phyloP scores from a whole-genome alignment of 2,797 vertebrate species.

The Rhinichthys osculus region DNA sequence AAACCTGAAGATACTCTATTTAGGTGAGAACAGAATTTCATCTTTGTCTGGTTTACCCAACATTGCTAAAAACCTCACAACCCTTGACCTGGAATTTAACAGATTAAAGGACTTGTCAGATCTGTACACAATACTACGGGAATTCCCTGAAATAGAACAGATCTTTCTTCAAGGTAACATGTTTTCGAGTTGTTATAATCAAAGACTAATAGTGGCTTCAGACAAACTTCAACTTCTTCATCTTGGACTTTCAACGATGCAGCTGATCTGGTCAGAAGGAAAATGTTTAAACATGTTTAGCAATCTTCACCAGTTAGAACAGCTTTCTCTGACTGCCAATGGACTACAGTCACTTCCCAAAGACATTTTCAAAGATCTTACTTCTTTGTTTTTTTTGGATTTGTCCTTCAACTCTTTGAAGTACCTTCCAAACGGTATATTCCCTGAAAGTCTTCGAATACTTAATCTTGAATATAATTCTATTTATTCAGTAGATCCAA shows the following conservation, averaged over 20 bases:
- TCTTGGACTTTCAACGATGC: constrained; percentile 78
- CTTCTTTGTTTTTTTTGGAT: constrained; percentile 76
- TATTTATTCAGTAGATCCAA: constrained; percentile 80
- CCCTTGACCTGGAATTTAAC: constrained; percentile 79
- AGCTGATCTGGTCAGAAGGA: constrained; percentile 75
- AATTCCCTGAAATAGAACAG: constrained; percentile 63
- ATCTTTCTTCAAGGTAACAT: constrained; percentile 78
- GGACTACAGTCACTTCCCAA: constrained; percentile 78
- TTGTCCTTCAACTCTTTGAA: constrained; percentile 84
- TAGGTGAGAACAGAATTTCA: constrained; percentile 82
- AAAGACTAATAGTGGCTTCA: background rate
- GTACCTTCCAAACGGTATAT: constrained; percentile 69
- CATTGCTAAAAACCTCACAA: constrained; percentile 54
- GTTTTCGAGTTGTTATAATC: background rate
- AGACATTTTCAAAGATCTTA: constrained; percentile 79
- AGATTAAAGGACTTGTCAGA: constrained; percentile 75
- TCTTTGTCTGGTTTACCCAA: background rate
- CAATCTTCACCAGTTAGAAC: constrained; percentile 67
- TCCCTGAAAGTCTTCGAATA: constrained; percentile 78
- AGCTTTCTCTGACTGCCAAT: constrained; percentile 80
- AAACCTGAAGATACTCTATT: constrained; percentile 62
- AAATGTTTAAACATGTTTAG: constrained; percentile 80
- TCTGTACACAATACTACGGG: constrained; percentile 74
- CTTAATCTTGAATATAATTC: constrained; percentile 83
- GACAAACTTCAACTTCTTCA: constrained; percentile 72